Base-by-base conservation (phyloP, 2,888 invertebrate genomes). In the Platycnemis pennipes region DNA sequence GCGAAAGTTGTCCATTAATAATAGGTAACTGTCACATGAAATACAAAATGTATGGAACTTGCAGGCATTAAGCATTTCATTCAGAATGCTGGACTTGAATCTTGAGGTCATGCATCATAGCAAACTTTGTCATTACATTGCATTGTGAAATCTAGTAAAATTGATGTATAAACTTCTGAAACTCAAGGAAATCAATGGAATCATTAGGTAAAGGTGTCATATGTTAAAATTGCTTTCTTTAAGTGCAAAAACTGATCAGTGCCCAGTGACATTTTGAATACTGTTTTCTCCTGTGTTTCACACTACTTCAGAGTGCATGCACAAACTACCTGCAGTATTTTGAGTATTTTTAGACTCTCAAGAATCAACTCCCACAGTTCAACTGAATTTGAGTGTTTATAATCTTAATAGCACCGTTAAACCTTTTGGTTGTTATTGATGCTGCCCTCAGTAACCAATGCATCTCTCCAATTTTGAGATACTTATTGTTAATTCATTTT, bases 1-100 rank as follows among this genome's bases (percentile, higher is more conserved):
- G 56, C 44, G 91, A 91, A 91, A 91, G 63, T 91, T 91, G 91
- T 56, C 91, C 91, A 91, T 42, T 91, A 63, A 56, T 91, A 26
- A 56, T 91, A 91, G 91, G 69, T 91, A 91, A 91, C 91, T 69
- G 91, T 91, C 37, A 44, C 56, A 63, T 91, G 63, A 63, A 91
- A 91, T 46, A 44, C 42, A 91, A 63, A 63, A 44, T 91, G 63
- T 91, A 91, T 44, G 63, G 37, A 63, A 77, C 5, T 77, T 77
- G 77, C 77, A 37, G 37, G 37, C 77, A 77, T 31, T 56, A 91
- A 69, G 63, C 63, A 91, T 63, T 91, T 91, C 63, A 63, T 77
- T 77, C 4, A 37, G 26, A 77, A 77, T 37, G 37, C 37, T 77
- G 49, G 49, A 49, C 19, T 49, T 49, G 19, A 22, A 77, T 77